A percentile compares a stretch with the other conserved stretches of the same genome.
These are phyloP conservation scores for Cephus pulcher DNA, from an alignment of 2,888 invertebrate genomes.

Conservation along the genomic window DNA sequence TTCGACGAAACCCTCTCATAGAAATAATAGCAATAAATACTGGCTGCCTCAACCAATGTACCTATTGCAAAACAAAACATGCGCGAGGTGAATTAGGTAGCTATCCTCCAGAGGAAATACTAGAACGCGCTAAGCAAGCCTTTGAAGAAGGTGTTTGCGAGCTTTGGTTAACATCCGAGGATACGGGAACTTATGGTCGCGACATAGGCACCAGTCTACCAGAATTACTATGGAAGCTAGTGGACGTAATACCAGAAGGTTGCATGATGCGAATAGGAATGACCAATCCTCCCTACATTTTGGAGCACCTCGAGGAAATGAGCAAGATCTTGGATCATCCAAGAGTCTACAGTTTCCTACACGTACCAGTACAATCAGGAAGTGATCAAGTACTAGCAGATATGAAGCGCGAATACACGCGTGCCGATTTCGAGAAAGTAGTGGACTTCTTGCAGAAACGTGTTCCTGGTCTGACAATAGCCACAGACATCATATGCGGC, in stretches of 20 bases:
- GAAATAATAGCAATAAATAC: slow-evolving; percentile 98
- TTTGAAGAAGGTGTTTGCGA: slow-evolving; percentile 94
- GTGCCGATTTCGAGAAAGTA: slow-evolving; percentile 90
- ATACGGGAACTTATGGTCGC: slow-evolving; percentile 96
- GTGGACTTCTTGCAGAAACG: slow-evolving; percentile 83
- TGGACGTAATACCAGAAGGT: slow-evolving; percentile 80
- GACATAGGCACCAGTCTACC: slow-evolving; percentile 93
- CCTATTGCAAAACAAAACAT: slow-evolving; percentile 98
- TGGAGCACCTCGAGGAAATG: slow-evolving; percentile 93
- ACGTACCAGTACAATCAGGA: slow-evolving; percentile 98
- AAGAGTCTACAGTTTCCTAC: slow-evolving; percentile 93
- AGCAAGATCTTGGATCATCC: slow-evolving; percentile 88
- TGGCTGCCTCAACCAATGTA: slow-evolving; percentile 97
- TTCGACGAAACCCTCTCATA: slow-evolving; percentile 93
- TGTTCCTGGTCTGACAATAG: slow-evolving; percentile 93
- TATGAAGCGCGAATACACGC: slow-evolving; percentile 95
- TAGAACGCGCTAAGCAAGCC: slow-evolving; percentile 86
- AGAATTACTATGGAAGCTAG: slow-evolving; percentile 85
- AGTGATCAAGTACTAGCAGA: slow-evolving; percentile 93
- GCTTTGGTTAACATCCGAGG: slow-evolving; percentile 98
- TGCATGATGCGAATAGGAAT: slow-evolving; percentile 92
- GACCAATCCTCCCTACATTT: slow-evolving; percentile 98
- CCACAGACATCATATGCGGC: slow-evolving; percentile 98
- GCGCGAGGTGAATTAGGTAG: slow-evolving; percentile 97
- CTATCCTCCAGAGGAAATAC: slow-evolving; percentile 90